A percentile compares a stretch with the other conserved stretches of the same genome.
phyloP scores from a whole-genome alignment of 2,888 invertebrate species.

The Stenolophus ochropezus region DNA sequence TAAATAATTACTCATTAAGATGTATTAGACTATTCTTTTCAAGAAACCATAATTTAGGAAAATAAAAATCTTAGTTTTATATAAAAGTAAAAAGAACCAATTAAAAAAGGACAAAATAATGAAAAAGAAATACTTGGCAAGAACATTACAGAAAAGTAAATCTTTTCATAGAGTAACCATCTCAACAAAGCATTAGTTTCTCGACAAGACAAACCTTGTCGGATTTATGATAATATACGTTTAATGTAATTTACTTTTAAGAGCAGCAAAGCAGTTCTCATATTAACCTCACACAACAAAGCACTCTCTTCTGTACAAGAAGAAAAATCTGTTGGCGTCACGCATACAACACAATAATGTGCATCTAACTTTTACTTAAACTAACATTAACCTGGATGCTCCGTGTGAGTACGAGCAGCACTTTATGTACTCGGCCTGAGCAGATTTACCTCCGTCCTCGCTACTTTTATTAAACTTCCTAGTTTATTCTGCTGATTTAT shows the following conservation, averaged over 20 bases:
- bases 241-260: conserved; percentile 23
- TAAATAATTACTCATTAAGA: too few species aligned
- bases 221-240: conserved; percentile 21
- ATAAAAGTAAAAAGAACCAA: too few species aligned
- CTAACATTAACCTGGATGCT: conserved; percentile 39
- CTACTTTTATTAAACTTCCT: conserved; percentile 31
- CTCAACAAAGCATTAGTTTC: conserved; percentile 10
- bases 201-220: neutral
- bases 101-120: too few species aligned
- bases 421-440: conserved; percentile 4
- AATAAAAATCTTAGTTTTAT: too few species aligned
- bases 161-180: neutral
- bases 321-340: conserved; percentile 6
- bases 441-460: conserved; percentile 24
- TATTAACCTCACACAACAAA: conserved; percentile 28
- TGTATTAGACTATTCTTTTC: too few species aligned
- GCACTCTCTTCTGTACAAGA: neutral
- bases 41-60: too few species aligned
- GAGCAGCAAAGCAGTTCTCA: conserved; percentile 7
- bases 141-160: too few species aligned
- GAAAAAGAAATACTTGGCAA: too few species aligned
- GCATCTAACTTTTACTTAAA: conserved; percentile 42
- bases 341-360: conserved; percentile 22
- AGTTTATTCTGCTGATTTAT: conserved; percentile 19
- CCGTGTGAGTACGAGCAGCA: neutral